phyloP scores from a whole-genome alignment of 2,797 vertebrate species.

The Chaunax sp. region DNA sequence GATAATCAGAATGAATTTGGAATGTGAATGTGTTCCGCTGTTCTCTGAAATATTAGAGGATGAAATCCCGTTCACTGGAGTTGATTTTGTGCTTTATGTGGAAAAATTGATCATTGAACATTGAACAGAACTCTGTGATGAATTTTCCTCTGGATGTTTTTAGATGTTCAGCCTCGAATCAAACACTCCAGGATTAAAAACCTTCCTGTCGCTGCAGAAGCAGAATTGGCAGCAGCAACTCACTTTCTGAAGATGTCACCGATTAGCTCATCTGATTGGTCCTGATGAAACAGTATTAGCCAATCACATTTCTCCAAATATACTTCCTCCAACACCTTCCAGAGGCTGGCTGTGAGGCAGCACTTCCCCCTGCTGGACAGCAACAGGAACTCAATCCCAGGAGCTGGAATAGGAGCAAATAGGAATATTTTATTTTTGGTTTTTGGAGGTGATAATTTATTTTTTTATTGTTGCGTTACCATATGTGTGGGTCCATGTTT shows the following conservation, averaged over 20 bases:
- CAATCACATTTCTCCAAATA: conserved; percentile 49
- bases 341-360: conserved; percentile 34
- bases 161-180: too few species aligned
- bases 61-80: too few species aligned
- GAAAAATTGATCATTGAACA: too few species aligned
- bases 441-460: conserved; percentile 77
- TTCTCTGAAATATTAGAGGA: too few species aligned
- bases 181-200: too few species aligned
- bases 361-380: conserved; percentile 58
- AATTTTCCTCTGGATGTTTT: too few species aligned
- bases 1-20: not conserved
- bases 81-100: too few species aligned
- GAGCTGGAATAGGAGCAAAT: conserved; percentile 48
- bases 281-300: conserved; percentile 22
- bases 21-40: not conserved
- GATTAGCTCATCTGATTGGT: conserved; percentile 35
- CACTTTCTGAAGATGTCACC: conserved; percentile 8
- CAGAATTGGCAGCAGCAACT: conserved; percentile 10
- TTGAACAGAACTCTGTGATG: too few species aligned
- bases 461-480: conserved; percentile 72
- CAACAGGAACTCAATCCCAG: conserved; percentile 24
- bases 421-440: conserved; percentile 73
- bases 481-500: conserved; percentile 40
- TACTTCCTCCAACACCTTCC: conserved; percentile 25
- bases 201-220: not conserved